These are phyloP conservation scores for Crenuchus spilurus DNA, from an alignment of 2,797 vertebrate genomes.

Conservation along the genomic window DNA sequence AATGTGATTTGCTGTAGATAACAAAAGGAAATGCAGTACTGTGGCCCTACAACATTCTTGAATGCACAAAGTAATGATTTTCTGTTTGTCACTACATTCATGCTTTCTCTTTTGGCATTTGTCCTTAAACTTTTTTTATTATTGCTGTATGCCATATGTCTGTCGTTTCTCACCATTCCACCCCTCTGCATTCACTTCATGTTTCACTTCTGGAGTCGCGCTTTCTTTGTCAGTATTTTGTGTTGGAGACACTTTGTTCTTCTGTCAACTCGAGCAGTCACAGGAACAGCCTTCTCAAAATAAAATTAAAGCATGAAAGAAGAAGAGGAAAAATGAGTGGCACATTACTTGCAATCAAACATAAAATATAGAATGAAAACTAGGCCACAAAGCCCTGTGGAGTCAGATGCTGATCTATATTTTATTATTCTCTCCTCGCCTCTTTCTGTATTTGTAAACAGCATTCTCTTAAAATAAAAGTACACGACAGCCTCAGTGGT, in stretches of 20 bases:
- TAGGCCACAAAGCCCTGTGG: constrained; percentile 79
- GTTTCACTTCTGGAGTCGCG: not conserved
- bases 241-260: not conserved
- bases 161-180: not conserved
- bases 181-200: constrained; percentile 15
- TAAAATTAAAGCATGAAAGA: constrained; percentile 47
- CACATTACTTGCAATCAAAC: constrained; percentile 63
- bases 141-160: not conserved
- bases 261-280: not conserved
- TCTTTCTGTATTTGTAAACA: constrained; percentile 76
- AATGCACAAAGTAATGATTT: not conserved
- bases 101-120: not conserved
- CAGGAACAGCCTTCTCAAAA: constrained; percentile 45
- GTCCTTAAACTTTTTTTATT: not conserved
- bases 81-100: no score
- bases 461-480: constrained; percentile 68
- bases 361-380: constrained; percentile 62
- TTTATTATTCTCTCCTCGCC: constrained; percentile 69
- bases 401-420: constrained; percentile 80
- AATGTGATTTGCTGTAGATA: not conserved
- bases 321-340: constrained; percentile 40
- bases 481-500: constrained; percentile 62
- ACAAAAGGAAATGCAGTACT: not conserved
- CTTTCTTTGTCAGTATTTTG: not conserved
- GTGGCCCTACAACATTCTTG: not conserved